Percentiles rank a stretch among this genome's conserved stretches.
These are phyloP conservation scores for Phrynocephalus versicolor DNA, from an alignment of 2,113 vertebrate species.

Conservation along the genomic window DNA sequence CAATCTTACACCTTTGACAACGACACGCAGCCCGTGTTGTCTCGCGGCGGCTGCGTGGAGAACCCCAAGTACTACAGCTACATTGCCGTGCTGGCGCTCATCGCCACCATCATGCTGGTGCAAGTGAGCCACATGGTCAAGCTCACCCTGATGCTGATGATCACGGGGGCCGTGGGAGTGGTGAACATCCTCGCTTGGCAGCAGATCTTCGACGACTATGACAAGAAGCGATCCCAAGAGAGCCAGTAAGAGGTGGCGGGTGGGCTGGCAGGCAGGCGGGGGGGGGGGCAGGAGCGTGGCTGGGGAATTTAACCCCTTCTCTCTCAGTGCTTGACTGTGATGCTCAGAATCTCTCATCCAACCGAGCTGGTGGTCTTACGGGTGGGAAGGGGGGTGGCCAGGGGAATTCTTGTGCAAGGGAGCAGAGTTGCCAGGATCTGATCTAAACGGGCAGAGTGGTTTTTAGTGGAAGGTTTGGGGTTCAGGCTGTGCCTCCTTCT, in stretches of 20 bases:
- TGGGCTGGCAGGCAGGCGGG: background rate
- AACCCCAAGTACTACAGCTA: conserved; percentile 93
- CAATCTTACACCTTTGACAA: conserved; percentile 75
- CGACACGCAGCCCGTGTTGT: background rate
- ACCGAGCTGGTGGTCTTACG: too few species aligned
- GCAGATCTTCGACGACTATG: conserved; percentile 87
- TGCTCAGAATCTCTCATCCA: background rate
- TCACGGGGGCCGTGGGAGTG: conserved; percentile 78
- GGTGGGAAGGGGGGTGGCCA: too few species aligned
- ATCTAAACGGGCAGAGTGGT: too few species aligned
- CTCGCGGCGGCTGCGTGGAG: conserved; percentile 72
- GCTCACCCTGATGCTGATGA: conserved; percentile 89
- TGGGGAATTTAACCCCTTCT: too few species aligned
- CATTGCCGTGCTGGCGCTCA: conserved; percentile 86
- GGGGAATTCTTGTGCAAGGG: too few species aligned
- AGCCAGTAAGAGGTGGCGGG: conserved; percentile 74
- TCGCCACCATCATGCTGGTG: conserved; percentile 90
- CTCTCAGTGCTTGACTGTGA: too few species aligned
- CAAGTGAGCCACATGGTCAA: conserved; percentile 96
- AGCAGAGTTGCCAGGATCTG: too few species aligned
- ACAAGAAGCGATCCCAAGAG: conserved; percentile 76
- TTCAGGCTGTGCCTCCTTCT: too few species aligned
- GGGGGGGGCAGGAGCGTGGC: background rate
- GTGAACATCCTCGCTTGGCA: conserved; percentile 90
- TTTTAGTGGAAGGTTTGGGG: too few species aligned